Conservation (phyloP, 2,888 invertebrate genomes). For the Torymus tubicola region DNA sequence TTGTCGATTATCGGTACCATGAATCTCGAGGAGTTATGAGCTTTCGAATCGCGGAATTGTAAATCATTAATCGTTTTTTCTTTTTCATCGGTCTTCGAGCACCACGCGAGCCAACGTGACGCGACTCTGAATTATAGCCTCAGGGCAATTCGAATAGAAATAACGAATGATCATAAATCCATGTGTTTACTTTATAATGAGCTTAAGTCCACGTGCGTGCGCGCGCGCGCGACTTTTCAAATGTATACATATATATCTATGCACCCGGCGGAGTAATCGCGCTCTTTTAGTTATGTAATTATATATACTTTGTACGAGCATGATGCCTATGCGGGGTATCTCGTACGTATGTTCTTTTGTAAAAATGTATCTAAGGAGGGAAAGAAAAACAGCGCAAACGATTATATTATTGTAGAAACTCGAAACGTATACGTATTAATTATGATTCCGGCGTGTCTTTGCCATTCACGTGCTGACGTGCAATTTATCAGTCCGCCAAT, state of each 20-base stretch:
- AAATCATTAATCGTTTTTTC: constrained; percentile 48
- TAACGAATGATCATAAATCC: constrained; percentile 55
- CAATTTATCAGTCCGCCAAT: too few relatives aligned
- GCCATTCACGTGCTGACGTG: not conserved
- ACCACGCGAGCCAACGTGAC: too few relatives aligned
- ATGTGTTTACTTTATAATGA: constrained; percentile 52
- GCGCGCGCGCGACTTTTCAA: constrained; percentile 20
- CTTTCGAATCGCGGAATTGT: constrained; percentile 44
- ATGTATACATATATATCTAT: not conserved
- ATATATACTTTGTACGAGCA: not conserved
- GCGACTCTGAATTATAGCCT: constrained; percentile 47
- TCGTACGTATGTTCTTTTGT: too few relatives aligned
- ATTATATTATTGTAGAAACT: not conserved
- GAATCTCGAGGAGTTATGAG: constrained; percentile 46
- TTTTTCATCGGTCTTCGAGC: constrained; percentile 40
- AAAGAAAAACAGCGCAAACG: not conserved
- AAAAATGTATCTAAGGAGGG: too few relatives aligned
- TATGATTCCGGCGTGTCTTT: not conserved
- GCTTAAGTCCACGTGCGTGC: constrained; percentile 19
- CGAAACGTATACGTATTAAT: not conserved
- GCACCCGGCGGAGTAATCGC: not conserved
- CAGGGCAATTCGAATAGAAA: constrained; percentile 37
- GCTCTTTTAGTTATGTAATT: constrained; percentile 17
- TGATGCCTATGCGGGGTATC: too few relatives aligned
- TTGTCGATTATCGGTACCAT: constrained; percentile 33